Percentiles rank a stretch among this genome's conserved stretches.
Evolutionary conservation across 2,797 vertebrate genomes (phyloP).

Genomic region (Epinephelus awoara): DNA sequence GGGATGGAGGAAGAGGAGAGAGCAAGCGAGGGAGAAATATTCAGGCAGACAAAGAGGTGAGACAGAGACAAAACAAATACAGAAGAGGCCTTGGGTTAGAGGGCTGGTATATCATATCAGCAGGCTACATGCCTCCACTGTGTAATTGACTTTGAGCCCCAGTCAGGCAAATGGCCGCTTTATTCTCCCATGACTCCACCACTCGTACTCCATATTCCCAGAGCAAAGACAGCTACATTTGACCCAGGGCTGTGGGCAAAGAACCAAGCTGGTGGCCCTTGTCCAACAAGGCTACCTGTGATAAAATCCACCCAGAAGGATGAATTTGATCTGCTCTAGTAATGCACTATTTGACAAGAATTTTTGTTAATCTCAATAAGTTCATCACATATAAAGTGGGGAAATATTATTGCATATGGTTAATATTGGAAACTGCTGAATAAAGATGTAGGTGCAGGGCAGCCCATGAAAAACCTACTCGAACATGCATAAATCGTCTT

Average conservation of each 20-base stretch:
- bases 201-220: constrained; percentile 49
- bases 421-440: neutral
- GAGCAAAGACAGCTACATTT: constrained; percentile 44
- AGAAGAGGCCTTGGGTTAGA: constrained; percentile 69
- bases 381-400: neutral
- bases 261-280: constrained; percentile 20
- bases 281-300: constrained; percentile 33
- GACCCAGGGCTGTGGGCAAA: constrained; percentile 47
- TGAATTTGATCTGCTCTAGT: neutral
- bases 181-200: constrained; percentile 56
- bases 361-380: neutral
- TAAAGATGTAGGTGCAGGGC: neutral
- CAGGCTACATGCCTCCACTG: constrained; percentile 68
- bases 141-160: constrained; percentile 75
- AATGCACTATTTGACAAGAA: neutral
- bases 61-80: constrained; percentile 68
- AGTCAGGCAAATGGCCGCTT: constrained; percentile 71
- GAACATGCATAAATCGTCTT: too few species aligned
- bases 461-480: too few species aligned
- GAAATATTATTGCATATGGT: neutral
- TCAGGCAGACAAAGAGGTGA: constrained; percentile 70
- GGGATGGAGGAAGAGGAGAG: constrained; percentile 43
- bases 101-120: constrained; percentile 77
- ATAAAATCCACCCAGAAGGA: constrained; percentile 26
- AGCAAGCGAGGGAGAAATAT: constrained; percentile 46